Percentiles rank a stretch among this genome's conserved stretches.
Evolutionary conservation across 2,113 vertebrate species (phyloP).

Genomic region (Coptodon rendalli): DNA sequence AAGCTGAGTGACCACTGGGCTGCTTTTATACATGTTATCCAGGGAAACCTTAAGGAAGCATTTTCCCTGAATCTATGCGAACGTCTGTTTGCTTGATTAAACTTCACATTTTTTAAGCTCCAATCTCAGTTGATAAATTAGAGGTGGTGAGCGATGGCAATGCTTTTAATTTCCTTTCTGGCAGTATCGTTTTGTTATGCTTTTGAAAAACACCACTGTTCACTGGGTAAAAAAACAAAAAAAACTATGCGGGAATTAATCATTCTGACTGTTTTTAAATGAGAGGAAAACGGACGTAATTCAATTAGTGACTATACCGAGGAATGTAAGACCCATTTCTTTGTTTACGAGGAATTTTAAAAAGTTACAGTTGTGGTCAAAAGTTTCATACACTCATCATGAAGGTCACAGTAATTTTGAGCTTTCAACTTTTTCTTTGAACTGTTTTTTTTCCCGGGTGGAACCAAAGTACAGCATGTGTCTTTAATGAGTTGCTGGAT

Average conservation of each 20-base stretch:
- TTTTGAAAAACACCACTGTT: not conserved
- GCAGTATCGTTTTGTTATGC: not conserved
- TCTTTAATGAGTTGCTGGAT: not conserved
- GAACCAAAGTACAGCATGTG: not conserved
- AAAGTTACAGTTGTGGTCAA: not conserved
- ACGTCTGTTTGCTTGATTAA: not conserved
- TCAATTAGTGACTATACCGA: not conserved
- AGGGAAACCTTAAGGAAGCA: not conserved
- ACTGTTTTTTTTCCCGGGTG: accelerated
- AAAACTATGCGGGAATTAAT: not conserved
- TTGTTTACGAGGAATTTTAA: not conserved
- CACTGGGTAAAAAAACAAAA: not conserved
- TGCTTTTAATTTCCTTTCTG: not conserved
- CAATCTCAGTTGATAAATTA: not conserved
- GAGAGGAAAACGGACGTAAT: not conserved
- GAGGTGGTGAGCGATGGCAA: not conserved
- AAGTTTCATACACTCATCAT: not conserved
- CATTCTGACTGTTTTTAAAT: not conserved
- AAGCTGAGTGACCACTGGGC: not conserved
- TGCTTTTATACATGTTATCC: not conserved
- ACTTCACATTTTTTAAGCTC: not conserved
- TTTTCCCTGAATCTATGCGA: not conserved
- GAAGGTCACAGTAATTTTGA: not conserved
- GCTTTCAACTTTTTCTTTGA: not conserved
- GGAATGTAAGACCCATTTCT: not conserved